Evolutionary conservation across 2,797 vertebrate genomes (phyloP).

Genomic region (Clarias pachynema): DNA sequence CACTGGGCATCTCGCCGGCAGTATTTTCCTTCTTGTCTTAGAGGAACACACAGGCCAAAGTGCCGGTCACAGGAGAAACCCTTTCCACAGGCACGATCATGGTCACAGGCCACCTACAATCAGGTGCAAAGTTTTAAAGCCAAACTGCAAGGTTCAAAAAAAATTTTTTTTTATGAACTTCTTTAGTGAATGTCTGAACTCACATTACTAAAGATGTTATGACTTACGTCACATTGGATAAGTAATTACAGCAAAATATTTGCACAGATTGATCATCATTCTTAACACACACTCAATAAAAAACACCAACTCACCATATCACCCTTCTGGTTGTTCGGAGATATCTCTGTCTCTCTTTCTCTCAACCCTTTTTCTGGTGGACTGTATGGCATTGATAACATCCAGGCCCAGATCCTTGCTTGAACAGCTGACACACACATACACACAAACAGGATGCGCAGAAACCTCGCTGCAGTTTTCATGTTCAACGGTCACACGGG

Average conservation of each 20-base stretch:
- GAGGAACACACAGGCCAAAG: constrained; percentile 81
- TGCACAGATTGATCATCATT: background rate
- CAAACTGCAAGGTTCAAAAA: background rate
- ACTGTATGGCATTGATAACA: constrained; percentile 80
- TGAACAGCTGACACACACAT: constrained; percentile 63
- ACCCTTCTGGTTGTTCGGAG: constrained; percentile 51
- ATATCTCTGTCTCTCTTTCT: constrained; percentile 53
- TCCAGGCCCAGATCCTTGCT: constrained; percentile 80
- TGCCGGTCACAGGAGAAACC: constrained; percentile 84
- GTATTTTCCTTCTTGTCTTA: constrained; percentile 76
- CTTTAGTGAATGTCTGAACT: too few species aligned
- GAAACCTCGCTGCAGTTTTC: constrained; percentile 52
- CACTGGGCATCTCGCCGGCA: constrained; percentile 84
- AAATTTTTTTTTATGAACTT: too few species aligned
- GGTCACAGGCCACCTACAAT: constrained; percentile 68
- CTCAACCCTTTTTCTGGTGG: constrained; percentile 67
- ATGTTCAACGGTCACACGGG: constrained; percentile 10
- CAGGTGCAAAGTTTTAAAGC: background rate
- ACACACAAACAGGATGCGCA: constrained; percentile 61
- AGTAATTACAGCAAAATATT: background rate
- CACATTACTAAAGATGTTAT: too few species aligned
- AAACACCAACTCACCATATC: constrained; percentile 68
- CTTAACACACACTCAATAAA: background rate
- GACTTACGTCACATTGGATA: background rate
- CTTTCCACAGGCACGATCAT: constrained; percentile 71